phyloP scores from a whole-genome alignment of 1,140 invertebrate genomes.

The Heliconius eleuchia region DNA sequence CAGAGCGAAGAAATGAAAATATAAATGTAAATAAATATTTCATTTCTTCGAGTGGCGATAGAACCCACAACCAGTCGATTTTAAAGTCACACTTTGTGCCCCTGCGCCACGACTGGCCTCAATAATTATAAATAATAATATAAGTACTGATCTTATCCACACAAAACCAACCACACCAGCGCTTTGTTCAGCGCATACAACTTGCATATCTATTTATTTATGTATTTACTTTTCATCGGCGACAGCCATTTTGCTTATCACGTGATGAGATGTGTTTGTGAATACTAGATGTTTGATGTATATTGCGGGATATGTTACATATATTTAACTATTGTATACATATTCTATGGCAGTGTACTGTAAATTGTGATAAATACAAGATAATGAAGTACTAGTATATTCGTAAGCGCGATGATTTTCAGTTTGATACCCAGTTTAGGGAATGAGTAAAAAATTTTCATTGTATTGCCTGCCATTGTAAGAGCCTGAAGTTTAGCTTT shows the following conservation, averaged over 20 bases:
- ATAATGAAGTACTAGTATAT: no score
- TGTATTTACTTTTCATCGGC: constrained; percentile 72
- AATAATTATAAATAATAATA: no score
- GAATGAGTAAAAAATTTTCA: no score
- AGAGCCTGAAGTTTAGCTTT: no score
- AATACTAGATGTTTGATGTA: constrained; percentile 33
- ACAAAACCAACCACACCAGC: constrained; percentile 27
- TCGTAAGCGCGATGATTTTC: no score
- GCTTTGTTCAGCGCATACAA: constrained; percentile 53
- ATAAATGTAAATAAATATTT: no score
- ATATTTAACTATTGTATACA: background rate
- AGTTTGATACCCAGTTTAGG: no score
- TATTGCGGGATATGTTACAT: constrained; percentile 14
- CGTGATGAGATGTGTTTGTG: constrained; percentile 49
- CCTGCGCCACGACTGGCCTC: no score
- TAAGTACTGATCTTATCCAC: constrained; percentile 34
- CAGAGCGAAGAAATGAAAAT: background rate
- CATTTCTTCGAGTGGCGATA: background rate
- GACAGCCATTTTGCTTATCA: constrained; percentile 73
- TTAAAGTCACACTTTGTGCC: no score
- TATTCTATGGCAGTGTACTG: background rate
- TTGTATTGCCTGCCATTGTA: no score
- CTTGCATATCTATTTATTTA: constrained; percentile 70
- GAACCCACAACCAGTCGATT: background rate
- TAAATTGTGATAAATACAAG: background rate